Evolutionary conservation across 2,113 vertebrate species (phyloP).

Genomic region (Alligator mississippiensis): DNA sequence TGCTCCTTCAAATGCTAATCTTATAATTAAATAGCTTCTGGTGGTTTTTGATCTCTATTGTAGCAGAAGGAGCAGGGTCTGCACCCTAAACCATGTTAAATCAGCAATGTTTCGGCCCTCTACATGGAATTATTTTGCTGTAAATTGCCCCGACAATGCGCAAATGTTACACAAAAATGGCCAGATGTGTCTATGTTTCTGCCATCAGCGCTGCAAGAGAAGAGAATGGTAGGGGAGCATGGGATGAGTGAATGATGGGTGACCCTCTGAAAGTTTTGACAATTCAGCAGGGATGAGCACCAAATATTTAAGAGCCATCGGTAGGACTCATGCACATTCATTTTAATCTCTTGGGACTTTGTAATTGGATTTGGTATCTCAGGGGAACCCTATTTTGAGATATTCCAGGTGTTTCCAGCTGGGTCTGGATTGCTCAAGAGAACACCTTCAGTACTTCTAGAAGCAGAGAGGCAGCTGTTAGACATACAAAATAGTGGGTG

Average conservation of each 20-base stretch:
- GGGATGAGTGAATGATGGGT: not conserved
- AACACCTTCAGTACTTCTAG: not conserved
- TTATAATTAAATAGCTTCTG: not conserved
- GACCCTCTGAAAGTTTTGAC: not conserved
- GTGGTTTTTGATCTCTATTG: not conserved
- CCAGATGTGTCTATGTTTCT: constrained; percentile 37
- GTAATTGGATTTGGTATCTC: not conserved
- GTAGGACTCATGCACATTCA: not conserved
- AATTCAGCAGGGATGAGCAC: not conserved
- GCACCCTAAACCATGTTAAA: constrained; percentile 32
- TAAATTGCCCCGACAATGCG: constrained; percentile 53
- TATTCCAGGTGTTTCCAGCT: not conserved
- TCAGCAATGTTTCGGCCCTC: not conserved
- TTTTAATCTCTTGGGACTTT: not conserved
- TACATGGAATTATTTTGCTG: not conserved
- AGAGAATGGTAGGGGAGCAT: not conserved
- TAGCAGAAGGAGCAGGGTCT: not conserved
- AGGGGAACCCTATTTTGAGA: not conserved
- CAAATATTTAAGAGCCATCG: not conserved
- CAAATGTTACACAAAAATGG: constrained; percentile 53
- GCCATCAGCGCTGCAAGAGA: fast-evolving
- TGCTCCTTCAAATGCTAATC: not conserved
- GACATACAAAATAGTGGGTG: not conserved
- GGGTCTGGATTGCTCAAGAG: not conserved
- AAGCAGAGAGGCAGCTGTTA: not conserved